Base-by-base conservation (phyloP, 2,113 vertebrate species). In the Platysternon megacephalum region DNA sequence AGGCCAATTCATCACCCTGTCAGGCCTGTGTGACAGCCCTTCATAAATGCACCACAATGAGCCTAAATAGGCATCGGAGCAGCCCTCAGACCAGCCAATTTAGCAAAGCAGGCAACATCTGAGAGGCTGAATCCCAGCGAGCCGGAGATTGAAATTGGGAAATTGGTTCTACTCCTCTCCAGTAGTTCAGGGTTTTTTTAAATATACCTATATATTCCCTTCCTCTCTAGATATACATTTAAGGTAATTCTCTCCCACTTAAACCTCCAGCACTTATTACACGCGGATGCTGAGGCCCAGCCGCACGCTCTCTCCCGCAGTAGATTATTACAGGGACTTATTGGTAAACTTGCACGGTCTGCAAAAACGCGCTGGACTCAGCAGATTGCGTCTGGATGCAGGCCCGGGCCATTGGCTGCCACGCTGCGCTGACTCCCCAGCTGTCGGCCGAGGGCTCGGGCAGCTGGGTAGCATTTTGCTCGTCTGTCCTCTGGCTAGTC, bases 161-260 rank as follows among this genome's bases (percentile, higher is more conserved):
- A 97, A 97, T 97, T 98, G 97, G 97, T 98, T 98, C 97, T 97
- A 97, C 94, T 97, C 85, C 93, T 97, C 93, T 97, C 95, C 2
- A 2, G 85, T 56, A 78, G 58, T 21, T 61, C 68, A 24, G 86
- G 89, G 68, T 81, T 84, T 0, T 56, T 52, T 52, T 13, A 80
- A 95, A 76, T 61, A 87, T 72, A 96, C 96, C 96, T 96, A 87
- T 84, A 95, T 90, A 89, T 93, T 89, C 90, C 51, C 61, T 88
- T 72, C 92, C 39, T 89, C 51, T 89, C 91, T 56, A 96, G 93
- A 92, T 89, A 93, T 24, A 53, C 94, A 91, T 97, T 97, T 96
- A 97, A 97, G 95, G 96, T 97, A 97, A 97, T 97, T 92, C 96
- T 96, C 88, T 94, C 87, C 89, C 96, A 91, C 96, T 97, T 97